Evolutionary conservation across 1,140 invertebrate genomes (phyloP), one percentile per base, ranked within the genome.

Genomic region (Rhysida immarginata): DNA sequence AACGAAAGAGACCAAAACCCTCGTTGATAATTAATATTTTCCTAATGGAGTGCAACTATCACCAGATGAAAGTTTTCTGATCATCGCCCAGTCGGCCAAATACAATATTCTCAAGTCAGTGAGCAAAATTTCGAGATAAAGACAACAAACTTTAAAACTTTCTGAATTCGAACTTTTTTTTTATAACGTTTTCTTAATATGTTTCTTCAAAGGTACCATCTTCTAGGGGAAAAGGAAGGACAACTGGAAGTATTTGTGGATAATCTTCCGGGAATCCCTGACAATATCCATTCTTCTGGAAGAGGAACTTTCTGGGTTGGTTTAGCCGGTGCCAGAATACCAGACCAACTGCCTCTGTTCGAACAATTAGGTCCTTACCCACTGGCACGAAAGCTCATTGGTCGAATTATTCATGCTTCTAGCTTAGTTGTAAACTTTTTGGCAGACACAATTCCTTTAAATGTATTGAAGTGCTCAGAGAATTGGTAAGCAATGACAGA

Each of bases 21-120:
- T 48, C 8, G 23, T 48, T 48, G 45, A 48, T 48, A 13, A 48
- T 48, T 23, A 13, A 14, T 48, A 48, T 23, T 87, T 90, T 69
- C 74, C 86, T 2, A 93, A 92, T 74, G 87, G 89, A 2, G 64
- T 92, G n/a, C 72, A 73, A 42, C 62, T 92, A 1, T 84, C 84
- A 24, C 72, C 78, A n/a, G 79, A 90, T 65, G 80, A 85, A 67
- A 77, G 80, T 54, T 85, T 81, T 66, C 63, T 91, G 1, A 60
- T 92, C 13, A 77, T 88, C 0, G 65, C 76, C 2, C 87, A 91
- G 71, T 78, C 78, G 21, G 54, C 61, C 5, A 66, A 63, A 1
- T 76, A 71, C 54, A 62, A 71, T 52, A 60, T 79, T 16, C 62
- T 65, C 11, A 75, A 69, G 75, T 77, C 68, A 65, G 59, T 55